Conservation (phyloP, 2,888 invertebrate genomes). For the Sepioteuthis lessoniana region DNA sequence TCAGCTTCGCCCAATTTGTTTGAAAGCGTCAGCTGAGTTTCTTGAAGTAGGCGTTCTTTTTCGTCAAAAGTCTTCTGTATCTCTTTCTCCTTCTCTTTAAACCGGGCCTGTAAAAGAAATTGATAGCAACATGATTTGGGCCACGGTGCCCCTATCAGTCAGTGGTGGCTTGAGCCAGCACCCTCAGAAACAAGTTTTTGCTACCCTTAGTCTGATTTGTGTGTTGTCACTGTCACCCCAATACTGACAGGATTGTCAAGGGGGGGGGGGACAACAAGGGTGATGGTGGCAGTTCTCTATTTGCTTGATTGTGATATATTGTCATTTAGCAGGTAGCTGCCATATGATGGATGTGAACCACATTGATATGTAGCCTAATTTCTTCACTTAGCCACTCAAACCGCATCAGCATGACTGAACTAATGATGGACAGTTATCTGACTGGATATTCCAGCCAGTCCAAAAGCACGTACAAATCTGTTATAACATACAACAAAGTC, state of each 20-base stretch:
- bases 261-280: not conserved
- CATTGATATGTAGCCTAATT: conserved; percentile 23
- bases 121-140: not conserved
- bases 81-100: conserved; percentile 74
- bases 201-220: conserved; percentile 1
- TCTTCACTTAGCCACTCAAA: conserved; percentile 20
- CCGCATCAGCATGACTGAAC: conserved; percentile 33
- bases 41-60: conserved; percentile 74
- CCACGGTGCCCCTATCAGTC: not conserved
- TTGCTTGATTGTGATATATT: conserved; percentile 10
- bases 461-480: not conserved
- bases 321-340: conserved; percentile 4
- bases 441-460: conserved; percentile 33
- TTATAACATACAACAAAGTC: not conserved
- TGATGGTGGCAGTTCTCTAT: not conserved
- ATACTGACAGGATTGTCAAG: not conserved
- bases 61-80: conserved; percentile 73
- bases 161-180: not conserved
- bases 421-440: not conserved
- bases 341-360: not conserved
- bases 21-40: conserved; percentile 73
- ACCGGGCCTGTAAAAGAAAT: conserved; percentile 64
- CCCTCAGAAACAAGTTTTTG: not conserved
- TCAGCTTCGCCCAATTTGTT: conserved; percentile 76
- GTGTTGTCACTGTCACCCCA: not conserved